A percentile compares a stretch with the other conserved stretches of the same genome.
Evolutionary conservation across 1,140 invertebrate species (phyloP).

Genomic region (Leptonema lineaticorne): DNA sequence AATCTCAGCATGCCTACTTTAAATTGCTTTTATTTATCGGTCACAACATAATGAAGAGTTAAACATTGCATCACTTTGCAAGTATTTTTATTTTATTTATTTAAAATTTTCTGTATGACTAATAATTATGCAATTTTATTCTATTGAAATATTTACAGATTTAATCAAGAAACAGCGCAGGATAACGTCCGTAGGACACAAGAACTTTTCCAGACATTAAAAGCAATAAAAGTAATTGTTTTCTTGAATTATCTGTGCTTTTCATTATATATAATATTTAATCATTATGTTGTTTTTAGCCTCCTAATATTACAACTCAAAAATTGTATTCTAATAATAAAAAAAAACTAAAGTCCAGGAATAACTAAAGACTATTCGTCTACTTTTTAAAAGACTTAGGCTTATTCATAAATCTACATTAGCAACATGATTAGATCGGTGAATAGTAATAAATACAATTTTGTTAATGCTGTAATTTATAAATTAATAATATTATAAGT

Average conservation of each 20-base stretch:
- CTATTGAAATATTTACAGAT: slow-evolving; percentile 53
- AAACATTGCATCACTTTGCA: slow-evolving; percentile 83
- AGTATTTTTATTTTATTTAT: slow-evolving; percentile 40
- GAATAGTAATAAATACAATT: too few relatives aligned
- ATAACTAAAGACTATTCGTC: slow-evolving; percentile 71
- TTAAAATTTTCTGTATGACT: background rate
- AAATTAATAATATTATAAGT: too few relatives aligned
- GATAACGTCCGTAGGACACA: slow-evolving; percentile 87
- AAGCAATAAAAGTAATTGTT: slow-evolving; percentile 67
- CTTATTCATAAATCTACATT: slow-evolving; percentile 88
- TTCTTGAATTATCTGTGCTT: background rate
- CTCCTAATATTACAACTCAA: slow-evolving; percentile 70
- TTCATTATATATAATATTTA: background rate
- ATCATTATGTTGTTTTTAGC: slow-evolving; percentile 47
- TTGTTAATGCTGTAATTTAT: too few relatives aligned
- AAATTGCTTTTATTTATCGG: slow-evolving; percentile 55
- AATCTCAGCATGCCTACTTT: slow-evolving; percentile 35
- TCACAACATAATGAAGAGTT: slow-evolving; percentile 68
- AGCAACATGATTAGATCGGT: too few relatives aligned
- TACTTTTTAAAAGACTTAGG: slow-evolving; percentile 80
- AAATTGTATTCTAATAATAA: slow-evolving; percentile 72
- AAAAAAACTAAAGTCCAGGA: slow-evolving; percentile 86
- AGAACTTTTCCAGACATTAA: slow-evolving; percentile 84
- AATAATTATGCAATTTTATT: background rate
- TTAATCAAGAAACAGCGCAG: slow-evolving; percentile 91